Base-by-base conservation (phyloP, 2,888 invertebrate genomes). In the Psococerastis gibbosa region DNA sequence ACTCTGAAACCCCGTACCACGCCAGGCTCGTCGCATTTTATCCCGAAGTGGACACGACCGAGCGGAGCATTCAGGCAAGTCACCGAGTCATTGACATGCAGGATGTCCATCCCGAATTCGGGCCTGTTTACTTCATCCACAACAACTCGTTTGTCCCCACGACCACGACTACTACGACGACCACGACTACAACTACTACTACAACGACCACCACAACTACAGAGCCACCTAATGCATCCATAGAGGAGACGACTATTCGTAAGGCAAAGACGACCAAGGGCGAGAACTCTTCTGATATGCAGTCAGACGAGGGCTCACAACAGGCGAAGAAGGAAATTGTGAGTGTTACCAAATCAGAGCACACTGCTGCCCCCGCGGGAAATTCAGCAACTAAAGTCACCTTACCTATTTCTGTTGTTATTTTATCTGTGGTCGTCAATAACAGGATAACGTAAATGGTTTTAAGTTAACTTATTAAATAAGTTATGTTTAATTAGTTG, bases 141-240 rank as follows among this genome's bases (percentile, higher is more conserved):
- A 87, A 87, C 59, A 73, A 77, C 51, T 78, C 73, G 13, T 60
- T 79, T 32, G 80, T 85, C 16, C 85, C 87, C 2, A 83, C 82
- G 9, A 84, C 79, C 0, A 73, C 75, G 0, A 71, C 76, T 0
- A 68, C 71, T 1, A 67, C 70, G 2, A 66, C 67, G 0, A 67
- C 68, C 1, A 66, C 68, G 0, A 57, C 59, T 1, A 54, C 56
- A 5, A 56, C 57, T 1, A 55, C 56, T 2, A 55, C 57, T 2
- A 52, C 57, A 1, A 64, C 63, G 1, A 65, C 65, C 2, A 62
- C 65, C 2, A 63, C 64, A 2, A 64, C 65, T 2, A 61, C 63
- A 0, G 66, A 67, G 41, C 70, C 71, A 23, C 60, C 62, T 2
- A 60, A 60, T 45, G 64, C 67, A 11, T 53, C 57, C 17, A 62